phyloP scores from a whole-genome alignment of 2,113 vertebrate genomes.

The Trachemys scripta region DNA sequence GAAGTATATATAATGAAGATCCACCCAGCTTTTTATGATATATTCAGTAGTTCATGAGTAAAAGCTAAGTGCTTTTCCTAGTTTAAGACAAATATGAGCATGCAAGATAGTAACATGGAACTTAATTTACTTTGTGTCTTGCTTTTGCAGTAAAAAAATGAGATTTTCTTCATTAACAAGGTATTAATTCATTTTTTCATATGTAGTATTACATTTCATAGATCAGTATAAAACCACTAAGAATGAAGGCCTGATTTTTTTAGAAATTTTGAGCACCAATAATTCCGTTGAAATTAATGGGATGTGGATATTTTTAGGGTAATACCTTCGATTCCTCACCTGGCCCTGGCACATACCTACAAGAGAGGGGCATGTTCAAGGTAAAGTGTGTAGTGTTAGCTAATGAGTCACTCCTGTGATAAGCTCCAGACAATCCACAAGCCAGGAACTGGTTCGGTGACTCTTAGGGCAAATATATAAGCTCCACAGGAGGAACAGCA shows the following conservation, averaged over 20 bases:
- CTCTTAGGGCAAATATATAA: too few species aligned
- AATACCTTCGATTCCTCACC: background rate
- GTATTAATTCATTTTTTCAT: background rate
- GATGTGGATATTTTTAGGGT: background rate
- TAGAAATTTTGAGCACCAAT: background rate
- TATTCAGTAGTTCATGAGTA: background rate
- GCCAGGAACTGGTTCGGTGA: too few species aligned
- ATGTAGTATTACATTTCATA: background rate
- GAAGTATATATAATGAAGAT: background rate
- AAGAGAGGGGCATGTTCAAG: background rate
- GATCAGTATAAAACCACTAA: background rate
- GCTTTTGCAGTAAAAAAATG: background rate
- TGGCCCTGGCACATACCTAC: background rate
- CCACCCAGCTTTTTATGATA: background rate
- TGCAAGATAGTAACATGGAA: slow-evolving; percentile 36
- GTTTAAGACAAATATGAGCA: slow-evolving; percentile 28
- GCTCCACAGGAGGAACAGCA: too few species aligned
- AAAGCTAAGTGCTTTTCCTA: background rate
- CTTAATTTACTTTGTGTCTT: slow-evolving; percentile 33
- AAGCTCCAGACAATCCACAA: too few species aligned
- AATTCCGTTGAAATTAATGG: background rate
- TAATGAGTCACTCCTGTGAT: too few species aligned
- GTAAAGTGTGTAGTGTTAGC: background rate
- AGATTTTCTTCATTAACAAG: background rate
- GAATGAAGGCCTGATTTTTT: background rate